These are phyloP conservation scores for Chalcosyrphus nemorum DNA, from an alignment of 2,888 invertebrate species.

Conservation along the genomic window DNA sequence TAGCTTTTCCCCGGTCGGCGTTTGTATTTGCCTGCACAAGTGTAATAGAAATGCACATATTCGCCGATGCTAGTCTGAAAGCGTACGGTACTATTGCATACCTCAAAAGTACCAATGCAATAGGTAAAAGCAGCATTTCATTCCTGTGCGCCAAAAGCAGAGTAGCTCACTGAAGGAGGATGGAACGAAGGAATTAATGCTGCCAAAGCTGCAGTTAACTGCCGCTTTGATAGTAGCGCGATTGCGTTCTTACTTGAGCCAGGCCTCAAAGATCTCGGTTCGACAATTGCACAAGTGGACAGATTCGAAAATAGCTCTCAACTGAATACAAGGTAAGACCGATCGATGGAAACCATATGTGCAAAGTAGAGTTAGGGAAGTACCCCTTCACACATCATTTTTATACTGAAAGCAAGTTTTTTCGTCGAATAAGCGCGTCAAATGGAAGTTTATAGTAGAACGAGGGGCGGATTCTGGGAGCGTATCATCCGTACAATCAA, in stretches of 20 bases:
- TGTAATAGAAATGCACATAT: too few relatives aligned
- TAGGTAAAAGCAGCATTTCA: not conserved
- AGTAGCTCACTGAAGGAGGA: slow-evolving; percentile 9
- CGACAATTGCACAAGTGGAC: not conserved
- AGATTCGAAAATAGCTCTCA: slow-evolving; percentile 3
- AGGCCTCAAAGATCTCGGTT: not conserved
- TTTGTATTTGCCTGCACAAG: too few relatives aligned
- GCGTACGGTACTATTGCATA: too few relatives aligned
- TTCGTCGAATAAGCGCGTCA: too few relatives aligned
- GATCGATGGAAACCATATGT: slow-evolving; percentile 29
- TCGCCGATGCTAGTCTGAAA: too few relatives aligned
- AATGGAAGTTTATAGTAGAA: too few relatives aligned
- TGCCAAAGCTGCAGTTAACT: not conserved
- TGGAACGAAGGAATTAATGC: not conserved
- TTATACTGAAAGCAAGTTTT: not conserved
- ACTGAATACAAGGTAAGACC: slow-evolving; percentile 2
- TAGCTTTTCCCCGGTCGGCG: too few relatives aligned
- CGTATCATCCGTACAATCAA: slow-evolving; percentile 41
- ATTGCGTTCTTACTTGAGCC: not conserved
- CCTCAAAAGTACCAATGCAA: not conserved
- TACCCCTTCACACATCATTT: not conserved
- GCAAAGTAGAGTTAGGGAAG: slow-evolving; percentile 4
- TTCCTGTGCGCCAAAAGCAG: slow-evolving; percentile 5
- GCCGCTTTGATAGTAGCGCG: slow-evolving; percentile 18
- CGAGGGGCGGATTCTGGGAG: too few relatives aligned